These are phyloP conservation scores for Actias luna DNA, from an alignment of 2,888 invertebrate genomes.

Conservation along the genomic window DNA sequence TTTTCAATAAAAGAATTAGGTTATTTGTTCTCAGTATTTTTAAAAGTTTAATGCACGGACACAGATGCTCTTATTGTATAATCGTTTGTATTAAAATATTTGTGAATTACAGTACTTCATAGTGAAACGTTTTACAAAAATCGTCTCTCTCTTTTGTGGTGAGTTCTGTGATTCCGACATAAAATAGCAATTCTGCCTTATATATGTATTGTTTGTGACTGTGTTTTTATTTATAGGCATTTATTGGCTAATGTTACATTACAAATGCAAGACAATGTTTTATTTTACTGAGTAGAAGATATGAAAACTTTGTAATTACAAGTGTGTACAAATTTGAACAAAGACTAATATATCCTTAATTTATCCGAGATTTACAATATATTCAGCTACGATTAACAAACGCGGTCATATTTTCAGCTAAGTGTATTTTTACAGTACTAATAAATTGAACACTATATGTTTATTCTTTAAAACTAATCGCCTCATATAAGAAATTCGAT, in stretches of 20 bases:
- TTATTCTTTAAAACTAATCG: slow-evolving; percentile 19
- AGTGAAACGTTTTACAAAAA: slow-evolving; percentile 75
- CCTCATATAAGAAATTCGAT: slow-evolving; percentile 19
- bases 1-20: slow-evolving; percentile 40
- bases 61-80: slow-evolving; percentile 24
- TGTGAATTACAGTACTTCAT: slow-evolving; percentile 67
- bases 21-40: slow-evolving; percentile 20
- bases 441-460: slow-evolving; percentile 18
- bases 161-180: slow-evolving; percentile 54
- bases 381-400: neutral
- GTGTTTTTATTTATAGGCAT: neutral
- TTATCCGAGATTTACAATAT: neutral
- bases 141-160: slow-evolving; percentile 72
- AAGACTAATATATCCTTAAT: neutral
- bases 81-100: slow-evolving; percentile 55
- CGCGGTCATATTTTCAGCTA: slow-evolving; percentile 6
- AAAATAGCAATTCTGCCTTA: slow-evolving; percentile 39
- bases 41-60: slow-evolving; percentile 22
- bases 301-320: neutral
- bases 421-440: slow-evolving; percentile 13
- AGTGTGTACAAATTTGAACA: too few species aligned
- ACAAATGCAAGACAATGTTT: neutral
- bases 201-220: slow-evolving; percentile 30
- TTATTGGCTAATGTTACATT: slow-evolving; percentile 7
- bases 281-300: neutral